Evolutionary conservation across 64 coral and sea anemone genomes (phyloP).

Genomic region (Porites lutea): DNA sequence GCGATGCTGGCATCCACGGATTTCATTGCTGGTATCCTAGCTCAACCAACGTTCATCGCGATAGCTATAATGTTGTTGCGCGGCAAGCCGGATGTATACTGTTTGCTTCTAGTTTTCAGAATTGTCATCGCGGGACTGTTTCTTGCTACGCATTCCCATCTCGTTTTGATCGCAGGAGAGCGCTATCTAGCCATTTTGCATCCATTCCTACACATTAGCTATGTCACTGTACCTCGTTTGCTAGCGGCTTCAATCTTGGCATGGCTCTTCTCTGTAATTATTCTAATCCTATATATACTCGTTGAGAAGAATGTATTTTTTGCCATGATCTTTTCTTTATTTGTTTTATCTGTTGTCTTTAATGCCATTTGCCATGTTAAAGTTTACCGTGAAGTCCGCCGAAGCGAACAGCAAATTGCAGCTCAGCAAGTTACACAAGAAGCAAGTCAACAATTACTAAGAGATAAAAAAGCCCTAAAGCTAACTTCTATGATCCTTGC

Average conservation of each 20-base stretch:
- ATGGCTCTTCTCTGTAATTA: not conserved
- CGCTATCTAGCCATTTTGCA: too few relatives aligned
- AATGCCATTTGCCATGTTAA: not conserved
- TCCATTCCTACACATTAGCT: not conserved
- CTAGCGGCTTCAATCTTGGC: not conserved
- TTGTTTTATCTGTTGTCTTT: not conserved
- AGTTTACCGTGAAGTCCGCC: not conserved
- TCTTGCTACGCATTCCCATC: not conserved
- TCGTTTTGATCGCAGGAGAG: not conserved
- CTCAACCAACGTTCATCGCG: not conserved
- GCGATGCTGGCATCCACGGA: not conserved
- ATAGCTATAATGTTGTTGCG: not conserved
- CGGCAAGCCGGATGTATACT: not conserved
- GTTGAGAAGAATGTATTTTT: too few relatives aligned
- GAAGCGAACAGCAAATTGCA: not conserved
- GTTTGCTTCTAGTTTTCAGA: not conserved
- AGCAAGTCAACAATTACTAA: too few relatives aligned
- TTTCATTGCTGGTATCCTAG: not conserved
- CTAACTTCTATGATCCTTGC: too few relatives aligned
- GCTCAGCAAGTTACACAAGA: not conserved
- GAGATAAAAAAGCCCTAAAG: too few relatives aligned
- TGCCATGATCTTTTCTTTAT: not conserved
- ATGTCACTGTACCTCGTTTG: not conserved
- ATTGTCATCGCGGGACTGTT: not conserved
- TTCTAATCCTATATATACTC: not conserved